Evolutionary conservation across 2,797 vertebrate genomes (phyloP).

Genomic region (Typhlichthys eigenmanni): DNA sequence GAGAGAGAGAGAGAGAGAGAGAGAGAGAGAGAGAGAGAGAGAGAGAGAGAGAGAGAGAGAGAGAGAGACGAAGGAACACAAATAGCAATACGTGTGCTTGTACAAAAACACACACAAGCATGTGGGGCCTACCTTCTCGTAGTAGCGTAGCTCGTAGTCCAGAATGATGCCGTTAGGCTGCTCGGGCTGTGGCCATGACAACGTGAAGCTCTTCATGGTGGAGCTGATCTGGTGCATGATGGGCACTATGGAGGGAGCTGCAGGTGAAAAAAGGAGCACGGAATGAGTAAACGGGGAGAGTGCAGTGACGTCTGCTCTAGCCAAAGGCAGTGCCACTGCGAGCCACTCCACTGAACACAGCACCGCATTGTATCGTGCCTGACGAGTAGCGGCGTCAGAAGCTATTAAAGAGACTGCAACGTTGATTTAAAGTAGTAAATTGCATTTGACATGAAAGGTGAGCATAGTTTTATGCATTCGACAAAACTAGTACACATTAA

Average conservation of each 20-base stretch:
- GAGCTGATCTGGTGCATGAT: constrained; percentile 99
- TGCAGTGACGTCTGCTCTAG: not conserved
- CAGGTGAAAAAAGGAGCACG: constrained; percentile 34
- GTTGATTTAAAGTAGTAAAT: no score
- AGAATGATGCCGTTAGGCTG: constrained; percentile 98
- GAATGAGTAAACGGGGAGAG: constrained; percentile 14
- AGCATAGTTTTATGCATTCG: no score
- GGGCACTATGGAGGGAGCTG: constrained; percentile 95
- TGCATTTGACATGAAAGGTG: no score
- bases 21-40: not conserved
- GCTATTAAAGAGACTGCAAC: not conserved
- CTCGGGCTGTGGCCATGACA: constrained; percentile 97
- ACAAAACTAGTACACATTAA: no score
- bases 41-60: no score
- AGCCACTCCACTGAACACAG: not conserved
- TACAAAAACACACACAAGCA: not conserved
- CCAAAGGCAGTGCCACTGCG: not conserved
- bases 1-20: not conserved
- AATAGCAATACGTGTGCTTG: constrained; percentile 1
- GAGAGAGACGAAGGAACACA: not conserved
- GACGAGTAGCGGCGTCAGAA: not conserved
- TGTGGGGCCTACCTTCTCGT: constrained; percentile 88
- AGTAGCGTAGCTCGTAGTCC: constrained; percentile 95
- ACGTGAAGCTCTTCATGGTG: constrained; percentile 96
- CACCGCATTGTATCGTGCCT: not conserved